Evolutionary conservation across 2,797 vertebrate species (phyloP).

Genomic region (Gouania willdenowi): DNA sequence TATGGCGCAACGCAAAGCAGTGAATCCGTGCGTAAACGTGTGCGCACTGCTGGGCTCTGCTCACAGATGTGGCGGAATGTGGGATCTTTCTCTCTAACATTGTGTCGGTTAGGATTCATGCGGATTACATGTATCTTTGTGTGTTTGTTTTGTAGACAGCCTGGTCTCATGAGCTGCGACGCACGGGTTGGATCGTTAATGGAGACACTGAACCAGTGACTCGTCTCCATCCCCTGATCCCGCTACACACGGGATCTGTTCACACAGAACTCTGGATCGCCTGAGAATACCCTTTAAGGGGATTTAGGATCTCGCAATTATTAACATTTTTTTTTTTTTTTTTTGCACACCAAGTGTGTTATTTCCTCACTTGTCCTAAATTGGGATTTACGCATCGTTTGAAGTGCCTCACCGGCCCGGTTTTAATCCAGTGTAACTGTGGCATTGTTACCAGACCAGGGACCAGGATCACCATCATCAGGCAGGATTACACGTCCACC

Average conservation of each 20-base stretch:
- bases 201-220: slow-evolving; percentile 54
- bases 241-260: slow-evolving; percentile 47
- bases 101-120: slow-evolving; percentile 29
- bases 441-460: slow-evolving; percentile 54
- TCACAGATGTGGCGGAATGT: slow-evolving; percentile 60
- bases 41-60: slow-evolving; percentile 21
- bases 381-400: slow-evolving; percentile 68
- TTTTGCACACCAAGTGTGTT: slow-evolving; percentile 78
- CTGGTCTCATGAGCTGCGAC: slow-evolving; percentile 53
- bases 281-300: slow-evolving; percentile 45
- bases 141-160: slow-evolving; percentile 47
- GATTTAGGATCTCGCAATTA: slow-evolving; percentile 65
- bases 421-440: slow-evolving; percentile 51
- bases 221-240: slow-evolving; percentile 61
- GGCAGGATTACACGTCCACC: too few relatives aligned
- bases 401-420: slow-evolving; percentile 62
- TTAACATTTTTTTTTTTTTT: slow-evolving; percentile 67
- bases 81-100: slow-evolving; percentile 2
- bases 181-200: slow-evolving; percentile 31
- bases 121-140: slow-evolving; percentile 37
- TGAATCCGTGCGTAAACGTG: slow-evolving; percentile 37
- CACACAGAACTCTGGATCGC: slow-evolving; percentile 50
- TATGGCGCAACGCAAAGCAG: background rate
- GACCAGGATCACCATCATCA: slow-evolving; percentile 60
- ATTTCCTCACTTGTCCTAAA: slow-evolving; percentile 69